Percentiles rank a stretch among this genome's conserved stretches.
Conservation (phyloP, 2,888 invertebrate genomes). For the Ophioninae sp. region DNA sequence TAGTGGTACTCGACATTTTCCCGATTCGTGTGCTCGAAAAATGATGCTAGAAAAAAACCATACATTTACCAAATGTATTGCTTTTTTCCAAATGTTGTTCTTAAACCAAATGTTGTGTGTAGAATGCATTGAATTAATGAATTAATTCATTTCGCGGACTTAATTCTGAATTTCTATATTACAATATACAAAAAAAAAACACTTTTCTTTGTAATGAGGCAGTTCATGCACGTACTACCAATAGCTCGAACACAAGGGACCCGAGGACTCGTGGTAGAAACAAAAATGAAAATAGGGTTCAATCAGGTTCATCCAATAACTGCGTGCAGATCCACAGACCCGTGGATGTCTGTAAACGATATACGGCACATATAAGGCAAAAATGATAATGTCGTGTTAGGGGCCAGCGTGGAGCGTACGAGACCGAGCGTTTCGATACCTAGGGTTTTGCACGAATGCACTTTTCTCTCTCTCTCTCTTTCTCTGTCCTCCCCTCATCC, state of each 20-base stretch:
- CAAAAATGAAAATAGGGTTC: constrained; percentile 19
- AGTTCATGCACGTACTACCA: no score
- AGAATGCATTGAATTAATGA: no score
- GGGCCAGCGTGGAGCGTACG: constrained; percentile 54
- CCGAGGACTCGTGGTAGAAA: constrained; percentile 10
- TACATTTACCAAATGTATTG: no score
- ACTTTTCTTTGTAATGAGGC: no score
- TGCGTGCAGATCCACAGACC: not conserved
- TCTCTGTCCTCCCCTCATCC: constrained; percentile 40
- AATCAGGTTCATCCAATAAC: constrained; percentile 19
- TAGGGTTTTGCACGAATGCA: constrained; percentile 58
- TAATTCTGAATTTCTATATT: no score
- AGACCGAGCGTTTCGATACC: constrained; percentile 29
- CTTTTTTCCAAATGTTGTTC: no score
- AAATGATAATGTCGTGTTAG: constrained; percentile 55
- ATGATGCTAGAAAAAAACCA: no score
- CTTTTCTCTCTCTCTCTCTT: constrained; percentile 48
- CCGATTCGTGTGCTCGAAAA: constrained; percentile 29
- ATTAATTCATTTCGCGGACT: no score
- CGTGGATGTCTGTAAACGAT: not conserved
- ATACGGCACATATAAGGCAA: constrained; percentile 33
- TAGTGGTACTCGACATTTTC: constrained; percentile 20
- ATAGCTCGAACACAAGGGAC: no score
- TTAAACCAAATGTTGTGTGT: no score
- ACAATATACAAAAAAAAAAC: no score